These are phyloP conservation scores for Luperina testacea DNA, from an alignment of 2,888 invertebrate genomes.

Conservation along the genomic window DNA sequence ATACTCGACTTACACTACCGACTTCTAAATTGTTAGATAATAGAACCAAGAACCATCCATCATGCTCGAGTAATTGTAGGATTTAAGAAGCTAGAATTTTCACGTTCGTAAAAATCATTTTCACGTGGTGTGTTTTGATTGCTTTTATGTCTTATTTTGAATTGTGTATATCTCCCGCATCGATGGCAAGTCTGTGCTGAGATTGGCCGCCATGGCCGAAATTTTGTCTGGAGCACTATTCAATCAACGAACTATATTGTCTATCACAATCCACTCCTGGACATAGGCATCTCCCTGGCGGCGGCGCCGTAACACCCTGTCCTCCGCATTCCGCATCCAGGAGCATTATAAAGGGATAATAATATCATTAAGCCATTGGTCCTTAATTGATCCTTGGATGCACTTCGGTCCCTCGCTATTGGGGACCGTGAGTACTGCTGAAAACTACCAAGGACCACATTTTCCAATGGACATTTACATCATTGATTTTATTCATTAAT, in stretches of 20 bases:
- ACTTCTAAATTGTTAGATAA: conserved; percentile 25
- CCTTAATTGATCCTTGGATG: neutral
- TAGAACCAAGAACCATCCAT: neutral
- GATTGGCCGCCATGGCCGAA: neutral
- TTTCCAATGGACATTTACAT: neutral
- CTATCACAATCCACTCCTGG: neutral
- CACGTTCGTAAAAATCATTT: neutral
- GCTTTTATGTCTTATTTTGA: neutral
- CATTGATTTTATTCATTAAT: too few relatives aligned
- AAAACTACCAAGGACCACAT: neutral
- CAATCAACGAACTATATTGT: neutral
- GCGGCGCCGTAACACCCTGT: too few relatives aligned
- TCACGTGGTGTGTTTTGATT: neutral
- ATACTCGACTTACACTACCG: conserved; percentile 19
- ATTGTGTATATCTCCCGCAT: too few relatives aligned
- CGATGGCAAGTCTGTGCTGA: neutral
- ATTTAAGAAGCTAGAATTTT: neutral
- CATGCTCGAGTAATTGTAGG: neutral
- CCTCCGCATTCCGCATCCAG: too few relatives aligned
- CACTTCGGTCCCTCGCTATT: too few relatives aligned
- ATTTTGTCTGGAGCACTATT: neutral
- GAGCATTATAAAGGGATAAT: neutral
- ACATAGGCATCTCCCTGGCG: too few relatives aligned
- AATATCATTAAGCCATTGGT: neutral
- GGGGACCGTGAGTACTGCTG: neutral